Conservation (phyloP, 2,113 vertebrate species). For the Channa argus region DNA sequence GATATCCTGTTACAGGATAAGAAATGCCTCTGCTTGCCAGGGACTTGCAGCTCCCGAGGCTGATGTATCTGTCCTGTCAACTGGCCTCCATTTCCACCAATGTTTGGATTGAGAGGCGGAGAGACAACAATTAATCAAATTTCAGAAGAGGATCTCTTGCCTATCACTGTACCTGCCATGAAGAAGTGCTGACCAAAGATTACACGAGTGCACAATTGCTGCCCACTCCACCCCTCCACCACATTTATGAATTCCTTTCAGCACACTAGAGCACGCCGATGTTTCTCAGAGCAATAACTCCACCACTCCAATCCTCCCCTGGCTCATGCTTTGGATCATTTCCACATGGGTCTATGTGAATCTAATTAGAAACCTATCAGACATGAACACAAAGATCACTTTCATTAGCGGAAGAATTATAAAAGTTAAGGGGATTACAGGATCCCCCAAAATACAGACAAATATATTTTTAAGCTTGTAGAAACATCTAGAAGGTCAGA, state of each 20-base stretch:
- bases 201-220: slow-evolving; percentile 52
- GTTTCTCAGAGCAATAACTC: slow-evolving; percentile 65
- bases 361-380: slow-evolving; percentile 72
- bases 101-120: slow-evolving; percentile 79
- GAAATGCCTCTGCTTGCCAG: slow-evolving; percentile 75
- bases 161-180: slow-evolving; percentile 59
- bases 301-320: slow-evolving; percentile 43
- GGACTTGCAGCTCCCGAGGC: slow-evolving; percentile 64
- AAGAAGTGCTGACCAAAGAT: slow-evolving; percentile 78
- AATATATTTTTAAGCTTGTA: slow-evolving; percentile 53
- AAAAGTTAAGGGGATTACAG: slow-evolving; percentile 68
- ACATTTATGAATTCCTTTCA: slow-evolving; percentile 71
- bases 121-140: slow-evolving; percentile 78
- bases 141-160: slow-evolving; percentile 71
- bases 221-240: slow-evolving; percentile 38
- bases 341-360: slow-evolving; percentile 69
- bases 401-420: slow-evolving; percentile 70
- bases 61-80: slow-evolving; percentile 80
- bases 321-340: slow-evolving; percentile 56
- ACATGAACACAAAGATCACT: slow-evolving; percentile 73
- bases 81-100: slow-evolving; percentile 73
- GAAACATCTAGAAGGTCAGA: slow-evolving; percentile 61
- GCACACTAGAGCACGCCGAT: slow-evolving; percentile 35
- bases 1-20: slow-evolving; percentile 81
- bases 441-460: slow-evolving; percentile 39